Evolutionary conservation across 2,888 invertebrate genomes (phyloP), one percentile per base, ranked within the genome.

Genomic region (Sepiola atlantica): DNA sequence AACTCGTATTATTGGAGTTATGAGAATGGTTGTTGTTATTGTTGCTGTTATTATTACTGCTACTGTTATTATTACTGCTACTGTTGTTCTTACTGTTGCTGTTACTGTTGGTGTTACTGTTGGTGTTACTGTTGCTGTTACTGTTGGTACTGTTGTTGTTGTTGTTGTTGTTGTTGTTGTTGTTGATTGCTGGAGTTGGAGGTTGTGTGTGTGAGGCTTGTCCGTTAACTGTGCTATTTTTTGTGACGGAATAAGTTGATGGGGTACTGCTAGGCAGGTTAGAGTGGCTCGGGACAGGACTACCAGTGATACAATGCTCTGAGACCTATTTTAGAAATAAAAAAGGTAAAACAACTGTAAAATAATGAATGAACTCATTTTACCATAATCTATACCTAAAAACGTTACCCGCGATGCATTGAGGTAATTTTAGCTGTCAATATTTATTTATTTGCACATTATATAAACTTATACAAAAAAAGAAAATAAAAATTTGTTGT

Each of bases 201-300:
- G 77, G n/a, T 77, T 77, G 77, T 18, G 77, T 77, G 77, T 77
- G 77, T 12, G 77, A n/a, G 77, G 16, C 77, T 14, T n/a, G 32
- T 32, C 77, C 77, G 16, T 77, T 32, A 77, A n/a, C 77, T 12
- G 16, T 77, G 77, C 32, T n/a, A 32, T 20, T 32, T 77, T 77
- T 77, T 77, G 95, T 94, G n/a, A 94, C 94, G 28, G 95, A 94
- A 28, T 95, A 95, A 28, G 95, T 94, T 14, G 95, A 92, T 0
- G 95, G 94, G 93, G 95, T 93, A 35, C 61, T 94, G 1, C 95
- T 94, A 77, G 94, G 54, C 55, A 91, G 28, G 55, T 95, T 91
- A 57, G 94, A 8, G 93, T 94, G 35, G 77, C 57, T 91, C 28
- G 77, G 54, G 54, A 90, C 45, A n/a, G 94, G 61, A 55, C 35